Conservation (phyloP, 2,888 invertebrate species). For the Eilema depressum region DNA sequence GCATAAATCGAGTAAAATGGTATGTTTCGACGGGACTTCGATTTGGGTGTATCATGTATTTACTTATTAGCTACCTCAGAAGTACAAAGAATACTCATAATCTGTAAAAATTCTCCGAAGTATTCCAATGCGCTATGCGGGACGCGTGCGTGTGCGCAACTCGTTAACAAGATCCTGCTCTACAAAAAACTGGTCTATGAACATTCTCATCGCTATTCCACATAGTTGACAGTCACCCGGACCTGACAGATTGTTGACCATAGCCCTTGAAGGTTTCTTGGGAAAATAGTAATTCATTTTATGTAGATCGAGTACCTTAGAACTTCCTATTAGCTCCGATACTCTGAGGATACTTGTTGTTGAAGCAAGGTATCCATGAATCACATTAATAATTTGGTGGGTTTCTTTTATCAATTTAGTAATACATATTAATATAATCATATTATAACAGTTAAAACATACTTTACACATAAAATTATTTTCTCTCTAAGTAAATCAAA, state of each 20-base stretch:
- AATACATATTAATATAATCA: too few relatives aligned
- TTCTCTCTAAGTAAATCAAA: too few relatives aligned
- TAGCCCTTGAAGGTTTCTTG: conserved; percentile 7
- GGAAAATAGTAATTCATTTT: conserved; percentile 12
- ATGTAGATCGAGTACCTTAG: neutral
- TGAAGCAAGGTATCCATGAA: too few relatives aligned
- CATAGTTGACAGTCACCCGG: conserved; percentile 59
- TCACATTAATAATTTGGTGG: neutral
- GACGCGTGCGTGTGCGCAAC: conserved; percentile 72
- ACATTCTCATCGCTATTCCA: conserved; percentile 15
- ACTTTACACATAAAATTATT: too few relatives aligned
- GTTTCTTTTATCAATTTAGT: too few relatives aligned
- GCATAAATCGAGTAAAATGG: too few relatives aligned
- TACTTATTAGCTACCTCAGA: neutral
- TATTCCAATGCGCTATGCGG: conserved; percentile 23
- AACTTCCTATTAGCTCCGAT: neutral
- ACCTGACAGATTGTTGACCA: conserved; percentile 45
- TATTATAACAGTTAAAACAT: too few relatives aligned
- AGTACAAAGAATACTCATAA: neutral
- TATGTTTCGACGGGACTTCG: too few relatives aligned
- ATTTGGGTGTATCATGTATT: neutral
- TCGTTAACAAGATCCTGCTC: conserved; percentile 80
- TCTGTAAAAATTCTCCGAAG: conserved; percentile 64
- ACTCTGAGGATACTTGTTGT: neutral
- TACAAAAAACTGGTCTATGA: conserved; percentile 32